These are phyloP conservation scores for Drosophila pectinifera DNA, from an alignment of 1,140 invertebrate genomes.

Conservation along the genomic window DNA sequence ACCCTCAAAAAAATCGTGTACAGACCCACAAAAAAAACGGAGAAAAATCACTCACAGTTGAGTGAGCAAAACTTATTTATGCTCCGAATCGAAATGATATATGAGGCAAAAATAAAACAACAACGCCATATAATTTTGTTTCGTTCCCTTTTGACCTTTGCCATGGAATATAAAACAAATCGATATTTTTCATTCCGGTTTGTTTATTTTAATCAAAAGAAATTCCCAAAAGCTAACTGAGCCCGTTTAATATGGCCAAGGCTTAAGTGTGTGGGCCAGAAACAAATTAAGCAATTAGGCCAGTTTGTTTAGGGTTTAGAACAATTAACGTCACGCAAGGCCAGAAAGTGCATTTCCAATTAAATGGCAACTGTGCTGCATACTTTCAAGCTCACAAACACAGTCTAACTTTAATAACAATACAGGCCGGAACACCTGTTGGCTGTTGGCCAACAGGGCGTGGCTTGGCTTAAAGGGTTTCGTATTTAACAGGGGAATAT, in stretches of 20 bases:
- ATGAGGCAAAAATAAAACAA: conserved; percentile 5
- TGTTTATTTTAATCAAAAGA: conserved; percentile 36
- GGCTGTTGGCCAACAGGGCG: not conserved
- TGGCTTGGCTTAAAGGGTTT: not conserved
- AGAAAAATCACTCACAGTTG: conserved; percentile 18
- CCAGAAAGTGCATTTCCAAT: conserved; percentile 26
- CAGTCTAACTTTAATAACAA: not conserved
- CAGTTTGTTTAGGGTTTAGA: conserved; percentile 10
- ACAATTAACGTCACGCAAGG: conserved; percentile 28
- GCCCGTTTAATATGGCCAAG: no score
- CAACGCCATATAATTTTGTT: conserved; percentile 1
- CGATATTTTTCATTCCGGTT: conserved; percentile 13
- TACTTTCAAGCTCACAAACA: conserved; percentile 25
- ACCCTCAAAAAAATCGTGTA: not conserved
- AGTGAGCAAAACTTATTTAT: conserved; percentile 30
- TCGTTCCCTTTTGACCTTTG: conserved; percentile 14
- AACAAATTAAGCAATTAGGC: conserved; percentile 18
- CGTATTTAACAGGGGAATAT: not conserved
- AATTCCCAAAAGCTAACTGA: not conserved
- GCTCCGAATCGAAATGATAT: conserved; percentile 7
- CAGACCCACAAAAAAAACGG: conserved; percentile 2
- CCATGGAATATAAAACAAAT: conserved; percentile 18
- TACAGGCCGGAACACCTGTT: conserved; percentile 6
- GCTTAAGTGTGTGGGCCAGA: not conserved
- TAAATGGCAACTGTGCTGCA: conserved; percentile 29